Conservation (phyloP, 2,113 vertebrate species). For the Scalopus aquaticus region DNA sequence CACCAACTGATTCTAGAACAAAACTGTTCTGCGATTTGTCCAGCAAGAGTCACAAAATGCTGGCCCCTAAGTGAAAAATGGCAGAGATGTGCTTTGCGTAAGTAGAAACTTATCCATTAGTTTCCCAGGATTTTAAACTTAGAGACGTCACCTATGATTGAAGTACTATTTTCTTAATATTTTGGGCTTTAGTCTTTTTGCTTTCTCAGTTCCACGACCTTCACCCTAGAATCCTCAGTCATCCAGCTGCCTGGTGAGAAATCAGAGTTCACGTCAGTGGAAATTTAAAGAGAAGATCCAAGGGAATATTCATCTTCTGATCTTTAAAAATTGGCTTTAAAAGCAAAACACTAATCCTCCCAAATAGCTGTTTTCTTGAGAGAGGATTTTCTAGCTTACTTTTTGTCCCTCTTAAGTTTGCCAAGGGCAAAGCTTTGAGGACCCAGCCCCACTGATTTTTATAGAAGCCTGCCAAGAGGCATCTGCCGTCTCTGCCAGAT, state of each 20-base stretch:
- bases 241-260: slow-evolving; percentile 35
- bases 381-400: slow-evolving; percentile 36
- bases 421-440: not conserved
- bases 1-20: not conserved
- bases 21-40: not conserved
- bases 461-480: not conserved
- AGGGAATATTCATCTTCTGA: slow-evolving; percentile 20
- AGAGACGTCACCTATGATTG: not conserved
- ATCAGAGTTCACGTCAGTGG: slow-evolving; percentile 36
- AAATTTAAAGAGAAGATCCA: slow-evolving; percentile 22
- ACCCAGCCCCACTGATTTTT: not conserved
- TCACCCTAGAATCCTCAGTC: not conserved
- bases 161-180: slow-evolving; percentile 4
- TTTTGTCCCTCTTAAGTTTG: not conserved
- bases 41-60: not conserved
- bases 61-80: not conserved
- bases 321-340: slow-evolving; percentile 26
- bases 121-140: not conserved
- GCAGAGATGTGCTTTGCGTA: not conserved
- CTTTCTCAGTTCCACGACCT: slow-evolving; percentile 10
- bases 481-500: not conserved
- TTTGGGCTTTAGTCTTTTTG: not conserved
- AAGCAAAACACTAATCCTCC: not conserved
- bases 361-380: slow-evolving; percentile 39
- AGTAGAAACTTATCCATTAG: not conserved